Conservation (phyloP, 2,888 invertebrate genomes). For the Glaucopsyche alexis region DNA sequence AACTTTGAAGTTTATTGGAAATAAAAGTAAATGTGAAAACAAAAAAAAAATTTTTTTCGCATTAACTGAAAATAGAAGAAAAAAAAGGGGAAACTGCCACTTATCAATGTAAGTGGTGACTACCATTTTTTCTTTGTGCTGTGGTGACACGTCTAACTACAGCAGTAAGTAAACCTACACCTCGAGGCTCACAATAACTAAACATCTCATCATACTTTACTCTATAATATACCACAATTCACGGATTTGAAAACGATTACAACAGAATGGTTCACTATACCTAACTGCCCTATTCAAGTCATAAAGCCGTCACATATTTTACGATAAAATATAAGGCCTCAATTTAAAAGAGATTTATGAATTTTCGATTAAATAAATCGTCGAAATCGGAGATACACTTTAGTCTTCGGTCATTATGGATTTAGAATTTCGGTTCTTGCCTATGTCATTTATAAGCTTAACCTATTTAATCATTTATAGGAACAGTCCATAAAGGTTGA, state of each 20-base stretch:
- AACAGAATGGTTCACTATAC: slow-evolving; percentile 4
- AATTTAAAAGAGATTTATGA: slow-evolving; percentile 27
- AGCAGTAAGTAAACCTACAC: neutral
- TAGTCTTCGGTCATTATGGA: slow-evolving; percentile 13
- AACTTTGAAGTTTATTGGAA: neutral
- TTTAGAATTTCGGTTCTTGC: neutral
- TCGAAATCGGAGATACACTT: slow-evolving; percentile 11
- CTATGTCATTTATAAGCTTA: slow-evolving; percentile 6
- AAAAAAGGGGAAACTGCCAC: too few species aligned
- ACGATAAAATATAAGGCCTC: slow-evolving; percentile 25
- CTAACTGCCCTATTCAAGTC: slow-evolving; percentile 18
- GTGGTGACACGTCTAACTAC: neutral
- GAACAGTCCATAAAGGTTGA: neutral
- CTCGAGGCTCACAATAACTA: neutral
- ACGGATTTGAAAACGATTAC: neutral
- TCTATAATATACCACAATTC: neutral
- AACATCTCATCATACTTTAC: neutral
- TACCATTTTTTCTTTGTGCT: too few species aligned
- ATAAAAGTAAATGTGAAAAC: neutral
- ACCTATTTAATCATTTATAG: neutral
- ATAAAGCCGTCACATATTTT: slow-evolving; percentile 24
- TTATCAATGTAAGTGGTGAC: too few species aligned
- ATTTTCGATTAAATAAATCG: slow-evolving; percentile 16
- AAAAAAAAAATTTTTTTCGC: neutral
- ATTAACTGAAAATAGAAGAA: neutral